These are phyloP conservation scores for Toxonevra muliebris DNA, from an alignment of 2,888 invertebrate genomes.

Conservation along the genomic window DNA sequence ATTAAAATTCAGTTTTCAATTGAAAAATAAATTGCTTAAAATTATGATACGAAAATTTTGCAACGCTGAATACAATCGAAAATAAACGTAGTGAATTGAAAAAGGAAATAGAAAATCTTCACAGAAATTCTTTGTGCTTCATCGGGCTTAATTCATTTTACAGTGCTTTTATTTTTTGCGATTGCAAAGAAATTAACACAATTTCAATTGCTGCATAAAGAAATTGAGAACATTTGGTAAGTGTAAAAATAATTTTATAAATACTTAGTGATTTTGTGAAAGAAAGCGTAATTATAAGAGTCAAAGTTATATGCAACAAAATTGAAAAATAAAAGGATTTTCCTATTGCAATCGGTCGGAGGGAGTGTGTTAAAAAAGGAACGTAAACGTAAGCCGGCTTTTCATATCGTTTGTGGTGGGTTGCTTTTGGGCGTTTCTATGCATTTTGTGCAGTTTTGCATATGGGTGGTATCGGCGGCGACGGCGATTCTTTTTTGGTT, in stretches of 20 bases:
- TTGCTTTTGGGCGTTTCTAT: slow-evolving; percentile 13
- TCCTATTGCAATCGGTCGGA: neutral
- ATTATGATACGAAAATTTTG: too few relatives aligned
- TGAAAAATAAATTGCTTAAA: too few relatives aligned
- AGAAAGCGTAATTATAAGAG: too few relatives aligned
- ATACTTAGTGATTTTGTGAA: neutral
- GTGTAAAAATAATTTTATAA: neutral
- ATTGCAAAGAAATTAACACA: slow-evolving; percentile 10
- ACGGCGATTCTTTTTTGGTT: too few relatives aligned
- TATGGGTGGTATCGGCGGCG: too few relatives aligned
- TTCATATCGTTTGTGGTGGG: neutral
- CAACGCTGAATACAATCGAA: too few relatives aligned
- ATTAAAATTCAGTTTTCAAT: too few relatives aligned
- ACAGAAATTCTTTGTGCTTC: slow-evolving; percentile 4
- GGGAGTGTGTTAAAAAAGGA: neutral
- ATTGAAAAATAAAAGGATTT: neutral
- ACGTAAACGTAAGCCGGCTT: slow-evolving; percentile 16
- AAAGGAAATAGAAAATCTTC: slow-evolving; percentile 3
- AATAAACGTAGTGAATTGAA: too few relatives aligned
- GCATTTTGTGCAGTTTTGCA: too few relatives aligned
- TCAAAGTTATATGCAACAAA: neutral
- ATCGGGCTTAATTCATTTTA: slow-evolving; percentile 17
- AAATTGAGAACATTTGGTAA: slow-evolving; percentile 4
- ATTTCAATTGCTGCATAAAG: too few relatives aligned
- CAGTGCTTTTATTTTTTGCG: slow-evolving; percentile 12